Evolutionary conservation across 2,113 vertebrate genomes (phyloP).

Genomic region (Scomber japonicus): DNA sequence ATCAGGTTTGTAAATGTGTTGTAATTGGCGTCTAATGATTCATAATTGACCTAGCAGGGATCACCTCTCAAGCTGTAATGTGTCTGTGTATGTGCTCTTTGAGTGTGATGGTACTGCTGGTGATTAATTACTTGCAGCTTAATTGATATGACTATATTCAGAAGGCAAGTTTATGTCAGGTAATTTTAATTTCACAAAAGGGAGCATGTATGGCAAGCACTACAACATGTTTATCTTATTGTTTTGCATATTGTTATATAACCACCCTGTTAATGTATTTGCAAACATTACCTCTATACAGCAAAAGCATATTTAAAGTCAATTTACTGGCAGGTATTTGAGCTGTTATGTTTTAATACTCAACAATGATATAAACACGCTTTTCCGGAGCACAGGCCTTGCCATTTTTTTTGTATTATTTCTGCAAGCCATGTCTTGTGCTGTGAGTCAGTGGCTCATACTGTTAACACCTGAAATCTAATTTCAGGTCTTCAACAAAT

Average conservation of each 20-base stretch:
- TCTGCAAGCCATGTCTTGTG: conserved; percentile 23
- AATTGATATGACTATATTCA: conserved; percentile 36
- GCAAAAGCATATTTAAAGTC: neutral
- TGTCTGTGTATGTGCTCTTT: conserved; percentile 39
- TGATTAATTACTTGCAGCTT: conserved; percentile 59
- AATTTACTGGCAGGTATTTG: neutral
- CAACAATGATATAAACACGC: conserved; percentile 21
- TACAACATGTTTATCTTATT: conserved; percentile 11
- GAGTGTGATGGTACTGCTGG: conserved; percentile 18
- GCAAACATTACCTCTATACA: neutral
- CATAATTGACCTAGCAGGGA: conserved; percentile 57
- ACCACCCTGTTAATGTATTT: neutral
- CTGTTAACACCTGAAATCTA: conserved; percentile 76
- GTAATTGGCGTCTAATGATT: conserved; percentile 58
- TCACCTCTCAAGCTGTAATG: conserved; percentile 54
- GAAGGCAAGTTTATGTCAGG: conserved; percentile 26
- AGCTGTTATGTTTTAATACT: conserved; percentile 10
- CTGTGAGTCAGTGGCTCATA: conserved; percentile 41
- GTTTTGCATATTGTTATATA: conserved; percentile 2
- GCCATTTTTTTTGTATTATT: conserved; percentile 21
- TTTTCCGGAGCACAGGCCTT: conserved; percentile 17
- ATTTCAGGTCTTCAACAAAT: conserved; percentile 77
- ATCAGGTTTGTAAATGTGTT: conserved; percentile 45
- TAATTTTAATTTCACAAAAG: conserved; percentile 20
- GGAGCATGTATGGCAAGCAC: neutral